Conservation (phyloP, 2,888 invertebrate genomes). For the Apamea crenata region DNA sequence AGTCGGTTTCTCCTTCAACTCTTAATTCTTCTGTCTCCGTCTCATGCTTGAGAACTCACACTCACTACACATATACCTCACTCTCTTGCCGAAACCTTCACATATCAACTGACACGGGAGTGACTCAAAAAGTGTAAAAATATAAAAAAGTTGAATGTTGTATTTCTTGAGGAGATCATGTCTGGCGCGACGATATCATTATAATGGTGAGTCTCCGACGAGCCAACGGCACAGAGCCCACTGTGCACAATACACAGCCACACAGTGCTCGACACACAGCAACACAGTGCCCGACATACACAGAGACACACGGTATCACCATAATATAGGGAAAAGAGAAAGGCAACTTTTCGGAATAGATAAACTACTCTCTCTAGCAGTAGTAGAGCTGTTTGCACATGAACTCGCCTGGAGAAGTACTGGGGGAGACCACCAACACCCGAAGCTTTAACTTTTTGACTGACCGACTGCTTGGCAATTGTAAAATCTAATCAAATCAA, state of each 20-base stretch:
- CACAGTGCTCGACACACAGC: constrained; percentile 3
- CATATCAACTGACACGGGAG: constrained; percentile 10
- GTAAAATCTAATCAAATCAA: background rate
- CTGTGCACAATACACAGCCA: background rate
- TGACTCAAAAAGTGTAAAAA: constrained; percentile 7
- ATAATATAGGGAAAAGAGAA: background rate
- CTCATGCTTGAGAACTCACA: constrained; percentile 13
- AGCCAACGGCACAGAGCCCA: background rate
- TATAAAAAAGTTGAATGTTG: background rate
- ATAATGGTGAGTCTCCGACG: constrained; percentile 16
- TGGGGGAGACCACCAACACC: background rate
- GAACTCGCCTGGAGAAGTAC: background rate
- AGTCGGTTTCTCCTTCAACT: background rate
- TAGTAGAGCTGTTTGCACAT: background rate
- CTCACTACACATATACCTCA: background rate
- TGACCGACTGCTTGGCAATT: no score
- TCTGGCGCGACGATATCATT: constrained; percentile 30
- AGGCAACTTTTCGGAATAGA: background rate
- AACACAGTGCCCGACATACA: constrained; percentile 11
- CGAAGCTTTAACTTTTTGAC: background rate
- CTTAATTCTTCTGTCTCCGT: background rate
- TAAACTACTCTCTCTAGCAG: background rate
- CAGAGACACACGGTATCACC: constrained; percentile 26
- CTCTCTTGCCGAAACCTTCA: background rate
- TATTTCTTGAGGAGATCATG: constrained; percentile 30